Conservation (phyloP, 2,113 vertebrate genomes). For the Oryzias javanicus region DNA sequence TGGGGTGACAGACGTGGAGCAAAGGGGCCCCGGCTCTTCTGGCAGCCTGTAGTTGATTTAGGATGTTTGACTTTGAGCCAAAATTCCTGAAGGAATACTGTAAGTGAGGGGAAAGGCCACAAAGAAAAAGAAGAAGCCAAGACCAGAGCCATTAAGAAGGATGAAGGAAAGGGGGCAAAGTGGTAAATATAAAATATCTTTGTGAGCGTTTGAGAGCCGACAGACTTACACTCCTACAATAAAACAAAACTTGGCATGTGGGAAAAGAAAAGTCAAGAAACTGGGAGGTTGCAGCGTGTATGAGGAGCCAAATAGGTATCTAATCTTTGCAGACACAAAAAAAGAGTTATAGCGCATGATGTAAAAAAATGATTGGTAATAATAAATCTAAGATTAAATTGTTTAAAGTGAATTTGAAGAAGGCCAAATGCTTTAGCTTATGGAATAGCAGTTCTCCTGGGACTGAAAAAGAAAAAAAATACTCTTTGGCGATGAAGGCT, state of each 20-base stretch:
- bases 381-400: not conserved
- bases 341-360: not conserved
- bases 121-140: conserved; percentile 32
- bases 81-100: conserved; percentile 77
- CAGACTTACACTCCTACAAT: conserved; percentile 44
- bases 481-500: not conserved
- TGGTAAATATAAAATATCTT: conserved; percentile 39
- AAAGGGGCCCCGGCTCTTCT: conserved; percentile 56
- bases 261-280: conserved; percentile 38
- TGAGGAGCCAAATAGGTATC: conserved; percentile 6
- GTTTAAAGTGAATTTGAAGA: not conserved
- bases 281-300: conserved; percentile 42
- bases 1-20: conserved; percentile 60
- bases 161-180: conserved; percentile 2
- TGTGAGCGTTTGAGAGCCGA: conserved; percentile 19
- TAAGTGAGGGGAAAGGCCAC: conserved; percentile 36
- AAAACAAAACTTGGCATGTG: conserved; percentile 27
- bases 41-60: conserved; percentile 73
- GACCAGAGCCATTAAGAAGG: conserved; percentile 22
- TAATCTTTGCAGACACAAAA: not conserved
- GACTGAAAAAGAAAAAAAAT: not conserved
- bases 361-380: not conserved
- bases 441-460: too few relatives aligned
- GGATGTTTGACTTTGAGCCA: conserved; percentile 74
- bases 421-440: too few relatives aligned